A percentile compares a stretch with the other conserved stretches of the same genome.
Evolutionary conservation across 2,113 vertebrate species (phyloP).

Genomic region (Pyrgilauda ruficollis): DNA sequence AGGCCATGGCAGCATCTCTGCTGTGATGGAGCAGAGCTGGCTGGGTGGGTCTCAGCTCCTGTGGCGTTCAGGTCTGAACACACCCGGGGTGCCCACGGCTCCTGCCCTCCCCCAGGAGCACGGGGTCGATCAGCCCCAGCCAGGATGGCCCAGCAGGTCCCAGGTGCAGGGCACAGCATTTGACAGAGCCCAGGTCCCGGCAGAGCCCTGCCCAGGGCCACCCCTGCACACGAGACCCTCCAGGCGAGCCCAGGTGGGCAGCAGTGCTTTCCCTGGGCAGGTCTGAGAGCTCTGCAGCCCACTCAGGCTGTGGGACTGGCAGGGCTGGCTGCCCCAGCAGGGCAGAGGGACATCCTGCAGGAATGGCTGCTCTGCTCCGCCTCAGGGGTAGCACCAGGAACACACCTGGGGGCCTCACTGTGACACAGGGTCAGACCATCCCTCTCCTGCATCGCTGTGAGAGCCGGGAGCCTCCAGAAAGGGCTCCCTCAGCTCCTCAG

Average conservation of each 20-base stretch:
- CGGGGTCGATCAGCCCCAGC: fast-evolving
- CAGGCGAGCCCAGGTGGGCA: background rate
- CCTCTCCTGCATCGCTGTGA: background rate
- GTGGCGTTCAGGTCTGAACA: fast-evolving
- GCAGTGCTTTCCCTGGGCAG: background rate
- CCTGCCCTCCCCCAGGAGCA: fast-evolving
- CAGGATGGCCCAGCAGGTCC: fast-evolving
- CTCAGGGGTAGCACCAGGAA: fast-evolving
- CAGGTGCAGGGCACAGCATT: background rate
- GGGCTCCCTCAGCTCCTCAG: fast-evolving
- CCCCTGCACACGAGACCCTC: background rate
- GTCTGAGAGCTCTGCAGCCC: background rate
- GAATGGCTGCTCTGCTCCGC: background rate
- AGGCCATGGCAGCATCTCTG: fast-evolving
- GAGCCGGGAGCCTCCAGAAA: background rate
- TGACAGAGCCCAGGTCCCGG: fast-evolving
- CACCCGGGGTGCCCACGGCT: fast-evolving
- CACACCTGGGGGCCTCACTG: fast-evolving
- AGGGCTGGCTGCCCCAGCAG: background rate
- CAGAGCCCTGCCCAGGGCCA: background rate
- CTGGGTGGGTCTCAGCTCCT: background rate
- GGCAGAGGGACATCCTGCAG: background rate
- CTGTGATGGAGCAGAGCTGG: background rate
- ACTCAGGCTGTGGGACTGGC: background rate
- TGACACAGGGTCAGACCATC: background rate